phyloP scores from a whole-genome alignment of 2,888 invertebrate species.

The Gibbula magus region DNA sequence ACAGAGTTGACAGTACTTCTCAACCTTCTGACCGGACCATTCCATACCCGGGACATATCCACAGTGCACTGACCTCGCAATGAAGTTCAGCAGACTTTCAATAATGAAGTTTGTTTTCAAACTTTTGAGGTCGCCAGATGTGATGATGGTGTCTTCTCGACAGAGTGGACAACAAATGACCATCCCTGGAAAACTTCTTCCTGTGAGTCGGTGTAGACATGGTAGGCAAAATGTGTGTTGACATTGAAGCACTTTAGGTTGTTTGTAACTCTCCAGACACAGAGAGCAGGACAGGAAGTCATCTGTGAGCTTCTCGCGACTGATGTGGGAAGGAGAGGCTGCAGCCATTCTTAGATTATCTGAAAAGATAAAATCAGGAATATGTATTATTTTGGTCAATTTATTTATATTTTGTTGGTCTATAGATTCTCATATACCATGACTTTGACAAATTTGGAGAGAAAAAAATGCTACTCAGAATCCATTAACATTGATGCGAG shows the following conservation, averaged over 20 bases:
- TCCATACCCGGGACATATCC: not conserved
- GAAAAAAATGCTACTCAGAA: no score
- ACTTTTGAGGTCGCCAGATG: conserved; percentile 31
- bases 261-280: conserved; percentile 38
- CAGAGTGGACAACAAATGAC: conserved; percentile 42
- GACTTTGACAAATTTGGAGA: no score
- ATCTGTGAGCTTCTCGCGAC: conserved; percentile 29
- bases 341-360: conserved; percentile 22
- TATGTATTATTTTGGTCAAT: no score
- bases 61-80: conserved; percentile 8
- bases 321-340: conserved; percentile 8
- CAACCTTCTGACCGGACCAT: not conserved
- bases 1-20: conserved; percentile 25
- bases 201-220: conserved; percentile 34
- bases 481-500: no score
- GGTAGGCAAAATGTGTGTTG: conserved; percentile 47
- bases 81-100: conserved; percentile 38
- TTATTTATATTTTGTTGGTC: no score
- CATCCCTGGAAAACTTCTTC: conserved; percentile 10
- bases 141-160: conserved; percentile 34
- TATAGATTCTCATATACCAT: no score
- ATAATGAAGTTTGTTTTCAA: conserved; percentile 41
- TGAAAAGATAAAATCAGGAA: no score
- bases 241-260: conserved; percentile 43
- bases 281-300: conserved; percentile 43